Base-by-base conservation (phyloP, 2,113 vertebrate genomes). In the Carassius gibelio region DNA sequence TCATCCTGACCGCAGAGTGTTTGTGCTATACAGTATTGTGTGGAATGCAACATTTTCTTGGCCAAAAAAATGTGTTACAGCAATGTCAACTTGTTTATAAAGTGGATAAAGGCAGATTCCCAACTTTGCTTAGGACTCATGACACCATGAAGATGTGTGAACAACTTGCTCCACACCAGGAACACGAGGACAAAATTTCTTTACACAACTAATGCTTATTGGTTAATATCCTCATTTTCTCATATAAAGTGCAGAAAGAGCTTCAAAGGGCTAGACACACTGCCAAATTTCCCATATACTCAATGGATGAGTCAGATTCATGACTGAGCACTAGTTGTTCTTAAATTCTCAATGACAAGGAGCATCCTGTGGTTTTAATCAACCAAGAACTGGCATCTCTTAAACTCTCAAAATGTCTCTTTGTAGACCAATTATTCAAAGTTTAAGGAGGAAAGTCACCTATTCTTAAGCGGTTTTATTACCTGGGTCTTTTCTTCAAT, bases 321-420 rank as follows among this genome's bases (percentile, higher is more conserved):
- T 45, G 5, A 45, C 9, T 79, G 19, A 61, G 19, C 4, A 6
- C 21, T 48, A 7, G 36, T 13, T 80, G 38, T 45, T 80, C 21
- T 80, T 17, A 42, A n/a, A 62, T 23, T 45, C 64, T 80, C 38
- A 80, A 64, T 64, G 36, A 64, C 36, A 80, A n/a, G 42, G 3
- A 26, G n/a, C 14, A 15, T 80, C 36, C 36, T 17, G 36, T 26
- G 77, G 55, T 26, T 80, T 62, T 62, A 42, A 64, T 57, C 34
- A 26, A 42, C 36, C 36, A 80, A 42, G 77, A 26, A 80, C 21
- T 26, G 11, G 45, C 36, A 17, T 62, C 36, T 5, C 42, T 64
- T 42, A 64, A 59, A n/a, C 30, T 36, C 55, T 79, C 11, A 45
- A 5, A 64, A 45, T 80, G 59, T 80, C 59, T 11, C 13, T 48